These are phyloP conservation scores for Sigmodon hispidus DNA, from an alignment of 2,113 vertebrate genomes.

Conservation along the genomic window DNA sequence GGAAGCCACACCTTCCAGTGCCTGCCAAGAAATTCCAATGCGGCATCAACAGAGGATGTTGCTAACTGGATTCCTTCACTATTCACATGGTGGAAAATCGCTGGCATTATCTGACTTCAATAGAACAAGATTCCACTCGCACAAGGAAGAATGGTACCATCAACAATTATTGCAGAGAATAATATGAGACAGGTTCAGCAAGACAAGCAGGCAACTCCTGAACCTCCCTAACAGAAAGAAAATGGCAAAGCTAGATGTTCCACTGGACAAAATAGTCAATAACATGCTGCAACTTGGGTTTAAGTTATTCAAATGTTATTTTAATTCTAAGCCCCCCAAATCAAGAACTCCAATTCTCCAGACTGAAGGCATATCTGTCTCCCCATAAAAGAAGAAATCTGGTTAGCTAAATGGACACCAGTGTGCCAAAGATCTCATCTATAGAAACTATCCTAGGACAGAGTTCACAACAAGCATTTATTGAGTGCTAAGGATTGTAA, in stretches of 20 bases:
- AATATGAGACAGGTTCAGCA: conserved; percentile 54
- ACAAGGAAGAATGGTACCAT: not conserved
- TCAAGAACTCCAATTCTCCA: not conserved
- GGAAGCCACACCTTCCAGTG: not conserved
- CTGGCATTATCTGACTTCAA: conserved; percentile 6
- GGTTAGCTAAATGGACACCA: not conserved
- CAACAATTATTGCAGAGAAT: conserved; percentile 15
- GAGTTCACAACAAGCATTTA: not conserved
- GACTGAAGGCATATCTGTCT: not conserved
- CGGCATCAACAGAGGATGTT: not conserved
- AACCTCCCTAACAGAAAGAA: not conserved
- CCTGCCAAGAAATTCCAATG: not conserved
- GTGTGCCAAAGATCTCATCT: not conserved
- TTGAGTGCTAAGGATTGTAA: not conserved
- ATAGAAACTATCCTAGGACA: not conserved
- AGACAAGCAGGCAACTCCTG: conserved; percentile 54
- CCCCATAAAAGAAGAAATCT: not conserved
- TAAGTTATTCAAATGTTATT: conserved; percentile 45
- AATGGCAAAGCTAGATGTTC: not conserved
- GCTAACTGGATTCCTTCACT: not conserved
- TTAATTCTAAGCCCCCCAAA: conserved; percentile 32
- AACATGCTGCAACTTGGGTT: not conserved
- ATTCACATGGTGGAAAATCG: not conserved
- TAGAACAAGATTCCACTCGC: conserved; percentile 64
- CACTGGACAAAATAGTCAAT: not conserved